phyloP scores from a whole-genome alignment of 2,797 vertebrate genomes.

The Meda fulgida region DNA sequence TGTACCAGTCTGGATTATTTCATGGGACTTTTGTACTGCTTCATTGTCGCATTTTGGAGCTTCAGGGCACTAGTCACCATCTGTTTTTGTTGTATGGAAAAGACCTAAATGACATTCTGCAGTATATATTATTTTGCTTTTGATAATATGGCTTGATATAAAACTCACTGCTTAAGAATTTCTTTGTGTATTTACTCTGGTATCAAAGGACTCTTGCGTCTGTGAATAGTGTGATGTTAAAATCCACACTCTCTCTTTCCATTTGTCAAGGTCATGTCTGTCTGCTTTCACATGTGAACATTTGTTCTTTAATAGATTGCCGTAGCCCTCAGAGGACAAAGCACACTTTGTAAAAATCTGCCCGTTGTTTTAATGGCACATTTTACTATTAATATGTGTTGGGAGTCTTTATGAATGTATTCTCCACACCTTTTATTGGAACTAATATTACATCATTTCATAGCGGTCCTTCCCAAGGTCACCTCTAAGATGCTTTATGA shows the following conservation, averaged over 20 bases:
- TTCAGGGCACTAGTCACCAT: background rate
- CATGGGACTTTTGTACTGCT: background rate
- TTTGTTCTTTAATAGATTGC: slow-evolving; percentile 40
- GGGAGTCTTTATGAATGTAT: slow-evolving; percentile 42
- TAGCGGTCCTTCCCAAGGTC: slow-evolving; percentile 44
- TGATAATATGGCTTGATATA: background rate
- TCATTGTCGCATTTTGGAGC: slow-evolving; percentile 2
- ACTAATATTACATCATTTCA: slow-evolving; percentile 52
- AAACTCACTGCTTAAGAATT: background rate
- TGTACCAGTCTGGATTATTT: slow-evolving; percentile 4
- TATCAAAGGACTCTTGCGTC: background rate
- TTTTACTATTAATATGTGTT: slow-evolving; percentile 43
- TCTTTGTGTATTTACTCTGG: background rate
- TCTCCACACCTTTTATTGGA: slow-evolving; percentile 44
- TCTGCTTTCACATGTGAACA: slow-evolving; percentile 30
- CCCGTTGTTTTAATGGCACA: slow-evolving; percentile 47
- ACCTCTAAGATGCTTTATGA: slow-evolving; percentile 44
- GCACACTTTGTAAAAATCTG: slow-evolving; percentile 44
- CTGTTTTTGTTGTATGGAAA: slow-evolving; percentile 13
- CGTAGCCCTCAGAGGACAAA: slow-evolving; percentile 27
- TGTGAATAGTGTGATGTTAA: slow-evolving; percentile 12
- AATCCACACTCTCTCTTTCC: background rate
- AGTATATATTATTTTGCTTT: background rate
- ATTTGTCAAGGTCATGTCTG: slow-evolving; percentile 39
- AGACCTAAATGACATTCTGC: background rate